These are phyloP conservation scores for Pyrrhia umbra DNA, from an alignment of 2,888 invertebrate genomes.

Conservation along the genomic window DNA sequence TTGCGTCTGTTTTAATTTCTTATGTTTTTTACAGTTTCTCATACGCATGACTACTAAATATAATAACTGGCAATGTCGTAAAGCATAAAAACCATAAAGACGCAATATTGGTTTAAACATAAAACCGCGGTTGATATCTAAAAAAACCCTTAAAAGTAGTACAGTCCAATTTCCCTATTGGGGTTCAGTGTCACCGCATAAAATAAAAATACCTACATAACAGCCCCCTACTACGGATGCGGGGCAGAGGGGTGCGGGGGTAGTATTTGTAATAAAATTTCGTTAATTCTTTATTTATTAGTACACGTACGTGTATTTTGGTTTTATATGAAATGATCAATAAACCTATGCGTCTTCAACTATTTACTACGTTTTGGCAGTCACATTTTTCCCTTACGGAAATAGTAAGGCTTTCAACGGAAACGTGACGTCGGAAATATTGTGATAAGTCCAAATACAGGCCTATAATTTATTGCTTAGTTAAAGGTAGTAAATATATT, in stretches of 20 bases:
- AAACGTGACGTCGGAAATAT: slow-evolving; percentile 50
- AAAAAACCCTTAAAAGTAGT: slow-evolving; percentile 88
- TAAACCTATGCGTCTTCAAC: slow-evolving; percentile 54
- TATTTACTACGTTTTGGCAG: slow-evolving; percentile 50
- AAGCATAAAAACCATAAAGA: slow-evolving; percentile 81
- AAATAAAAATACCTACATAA: slow-evolving; percentile 88
- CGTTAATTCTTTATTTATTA: slow-evolving; percentile 85
- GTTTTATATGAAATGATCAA: slow-evolving; percentile 54
- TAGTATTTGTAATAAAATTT: slow-evolving; percentile 81
- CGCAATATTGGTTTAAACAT: slow-evolving; percentile 83
- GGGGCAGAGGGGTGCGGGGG: slow-evolving; percentile 52
- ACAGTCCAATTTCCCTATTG: slow-evolving; percentile 89
- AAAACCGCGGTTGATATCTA: slow-evolving; percentile 84
- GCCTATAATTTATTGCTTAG: slow-evolving; percentile 42
- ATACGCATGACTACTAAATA: slow-evolving; percentile 52
- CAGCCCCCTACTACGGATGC: slow-evolving; percentile 74
- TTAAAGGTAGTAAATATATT: slow-evolving; percentile 41
- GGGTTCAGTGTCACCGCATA: slow-evolving; percentile 86
- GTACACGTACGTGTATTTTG: slow-evolving; percentile 62
- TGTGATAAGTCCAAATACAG: slow-evolving; percentile 37
- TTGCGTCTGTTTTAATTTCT: too few species aligned
- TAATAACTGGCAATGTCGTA: slow-evolving; percentile 77
- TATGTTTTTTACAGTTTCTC: not conserved
- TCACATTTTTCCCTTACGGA: slow-evolving; percentile 42
- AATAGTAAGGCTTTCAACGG: slow-evolving; percentile 41